phyloP scores from a whole-genome alignment of 1,140 invertebrate species.

The Caenorhabditis elegans region WBcel235 BX284602.5:12181001-12181500 shows the following conservation, averaged over 20 bases:
- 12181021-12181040: too few relatives aligned
- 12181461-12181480: slow-evolving; percentile 19
- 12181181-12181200: slow-evolving; percentile 34
- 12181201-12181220: slow-evolving; percentile 21
- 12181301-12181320: neutral
- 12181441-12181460: slow-evolving; percentile 5
- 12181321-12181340: neutral
- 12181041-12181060: too few relatives aligned
- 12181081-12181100: too few relatives aligned
- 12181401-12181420: neutral
- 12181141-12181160: neutral
- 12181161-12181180: too few relatives aligned
- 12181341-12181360: neutral
- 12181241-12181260: slow-evolving; percentile 19
- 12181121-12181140: neutral
- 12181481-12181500: slow-evolving; percentile 13
- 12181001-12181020: too few relatives aligned
- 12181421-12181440: slow-evolving; percentile 16
- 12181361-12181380: neutral
- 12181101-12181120: too few relatives aligned
- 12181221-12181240: neutral
- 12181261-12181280: neutral
- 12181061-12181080: too few relatives aligned
- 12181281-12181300: neutral
- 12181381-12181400: neutral